Evolutionary conservation across 2,888 invertebrate species (phyloP).

Genomic region (Nipponacmea schrenckii): DNA sequence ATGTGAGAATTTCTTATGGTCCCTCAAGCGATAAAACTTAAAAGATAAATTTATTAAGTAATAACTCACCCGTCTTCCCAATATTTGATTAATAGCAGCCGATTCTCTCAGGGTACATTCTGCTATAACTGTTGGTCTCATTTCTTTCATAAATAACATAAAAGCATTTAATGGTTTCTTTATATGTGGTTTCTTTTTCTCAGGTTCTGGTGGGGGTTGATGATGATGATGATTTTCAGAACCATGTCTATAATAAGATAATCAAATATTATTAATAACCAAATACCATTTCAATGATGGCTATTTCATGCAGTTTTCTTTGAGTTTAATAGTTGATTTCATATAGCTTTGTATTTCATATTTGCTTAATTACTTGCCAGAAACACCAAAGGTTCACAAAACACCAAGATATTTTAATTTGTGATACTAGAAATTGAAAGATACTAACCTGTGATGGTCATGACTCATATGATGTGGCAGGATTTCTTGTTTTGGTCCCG

Average conservation of each 20-base stretch:
- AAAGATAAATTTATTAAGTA: too few relatives aligned
- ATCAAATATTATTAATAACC: conserved; percentile 3
- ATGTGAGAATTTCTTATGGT: too few relatives aligned
- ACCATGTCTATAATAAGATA: conserved; percentile 27
- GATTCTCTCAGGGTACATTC: conserved; percentile 99
- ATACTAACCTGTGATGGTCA: conserved; percentile 68
- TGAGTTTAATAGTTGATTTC: neutral
- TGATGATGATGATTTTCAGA: conserved; percentile 19
- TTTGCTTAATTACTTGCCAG: too few relatives aligned
- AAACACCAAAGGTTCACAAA: too few relatives aligned
- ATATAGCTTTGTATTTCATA: neutral
- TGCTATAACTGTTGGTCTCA: conserved; percentile 97
- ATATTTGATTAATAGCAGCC: conserved; percentile 98
- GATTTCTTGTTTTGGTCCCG: conserved; percentile 80
- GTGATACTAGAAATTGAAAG: too few relatives aligned
- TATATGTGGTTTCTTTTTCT: conserved; percentile 77
- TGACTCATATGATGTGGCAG: conserved; percentile 68
- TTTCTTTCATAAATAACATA: conserved; percentile 99
- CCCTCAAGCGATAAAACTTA: too few relatives aligned
- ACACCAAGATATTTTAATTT: too few relatives aligned
- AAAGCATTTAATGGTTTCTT: conserved; percentile 99
- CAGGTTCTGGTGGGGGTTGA: conserved; percentile 36
- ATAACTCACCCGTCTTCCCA: conserved; percentile 88
- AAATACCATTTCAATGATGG: neutral
- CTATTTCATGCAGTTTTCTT: neutral